phyloP scores from a whole-genome alignment of 2,797 vertebrate genomes.

The Malacoraja senta region DNA sequence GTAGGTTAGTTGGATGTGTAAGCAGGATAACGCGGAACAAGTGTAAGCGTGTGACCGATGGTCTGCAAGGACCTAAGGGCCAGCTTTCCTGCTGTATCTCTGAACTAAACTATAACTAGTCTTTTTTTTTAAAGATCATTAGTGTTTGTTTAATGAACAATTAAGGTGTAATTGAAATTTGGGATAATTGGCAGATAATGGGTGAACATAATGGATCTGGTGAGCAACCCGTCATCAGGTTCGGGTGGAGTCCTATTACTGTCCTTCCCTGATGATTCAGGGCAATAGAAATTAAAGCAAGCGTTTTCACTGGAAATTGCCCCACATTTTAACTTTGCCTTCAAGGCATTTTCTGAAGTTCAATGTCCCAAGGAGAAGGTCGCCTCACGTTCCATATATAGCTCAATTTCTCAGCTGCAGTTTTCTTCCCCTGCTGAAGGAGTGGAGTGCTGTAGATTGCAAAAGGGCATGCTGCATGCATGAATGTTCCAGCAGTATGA shows the following conservation, averaged over 20 bases:
- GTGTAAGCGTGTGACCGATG: too few relatives aligned
- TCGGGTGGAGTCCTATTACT: not conserved
- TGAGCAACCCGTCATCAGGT: not conserved
- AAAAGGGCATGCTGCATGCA: not conserved
- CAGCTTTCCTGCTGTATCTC: not conserved
- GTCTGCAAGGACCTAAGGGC: too few relatives aligned
- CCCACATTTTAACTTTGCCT: slow-evolving; percentile 2
- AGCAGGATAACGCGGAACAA: too few relatives aligned
- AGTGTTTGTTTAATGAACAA: not conserved
- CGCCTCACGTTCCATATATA: not conserved
- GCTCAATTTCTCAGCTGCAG: not conserved
- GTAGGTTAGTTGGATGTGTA: too few relatives aligned
- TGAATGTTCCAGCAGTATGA: too few relatives aligned
- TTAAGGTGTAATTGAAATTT: not conserved
- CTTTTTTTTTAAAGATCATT: not conserved
- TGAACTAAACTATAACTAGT: not conserved
- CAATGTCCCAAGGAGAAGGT: not conserved
- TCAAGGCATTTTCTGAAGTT: not conserved
- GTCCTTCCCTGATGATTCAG: slow-evolving; percentile 17
- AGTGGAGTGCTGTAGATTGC: not conserved
- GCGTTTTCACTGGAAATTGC: not conserved
- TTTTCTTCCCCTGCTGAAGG: not conserved
- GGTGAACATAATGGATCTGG: not conserved
- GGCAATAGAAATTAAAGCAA: not conserved
- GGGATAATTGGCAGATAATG: not conserved